These are phyloP conservation scores for Aphelinus certus DNA, from an alignment of 1,140 invertebrate species.

Conservation along the genomic window DNA sequence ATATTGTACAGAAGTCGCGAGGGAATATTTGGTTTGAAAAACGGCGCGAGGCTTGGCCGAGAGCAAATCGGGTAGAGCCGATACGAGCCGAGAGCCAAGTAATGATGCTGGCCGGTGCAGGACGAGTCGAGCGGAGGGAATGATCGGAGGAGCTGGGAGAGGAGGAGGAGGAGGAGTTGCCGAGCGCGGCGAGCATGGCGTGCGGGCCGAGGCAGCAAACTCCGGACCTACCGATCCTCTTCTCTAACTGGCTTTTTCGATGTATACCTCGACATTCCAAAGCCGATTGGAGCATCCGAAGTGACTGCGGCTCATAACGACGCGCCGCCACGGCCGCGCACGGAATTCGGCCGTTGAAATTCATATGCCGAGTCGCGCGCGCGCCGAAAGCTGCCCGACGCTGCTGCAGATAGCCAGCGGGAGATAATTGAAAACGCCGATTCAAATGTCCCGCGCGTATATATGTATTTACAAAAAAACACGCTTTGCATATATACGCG, in stretches of 20 bases:
- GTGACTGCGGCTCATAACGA: too few relatives aligned
- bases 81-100: neutral
- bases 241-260: too few relatives aligned
- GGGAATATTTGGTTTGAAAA: too few relatives aligned
- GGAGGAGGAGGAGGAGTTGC: neutral
- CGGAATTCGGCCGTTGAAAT: constrained; percentile 11
- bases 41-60: too few relatives aligned
- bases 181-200: too few relatives aligned
- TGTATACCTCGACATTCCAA: constrained; percentile 6
- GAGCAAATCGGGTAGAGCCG: too few relatives aligned
- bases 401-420: too few relatives aligned
- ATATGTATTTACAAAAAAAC: neutral
- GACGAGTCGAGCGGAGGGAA: constrained; percentile 6
- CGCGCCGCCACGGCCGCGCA: too few relatives aligned
- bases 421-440: constrained; percentile 9
- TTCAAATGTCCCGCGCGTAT: constrained; percentile 4
- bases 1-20: too few relatives aligned
- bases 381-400: too few relatives aligned
- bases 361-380: neutral
- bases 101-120: neutral
- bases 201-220: too few relatives aligned
- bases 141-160: constrained; percentile 4
- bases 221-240: too few relatives aligned
- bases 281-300: neutral
- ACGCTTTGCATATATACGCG: neutral